Evolutionary conservation across 2,113 vertebrate genomes (phyloP), one percentile per base, ranked within the genome.

Genomic region (Alligator mississippiensis): DNA sequence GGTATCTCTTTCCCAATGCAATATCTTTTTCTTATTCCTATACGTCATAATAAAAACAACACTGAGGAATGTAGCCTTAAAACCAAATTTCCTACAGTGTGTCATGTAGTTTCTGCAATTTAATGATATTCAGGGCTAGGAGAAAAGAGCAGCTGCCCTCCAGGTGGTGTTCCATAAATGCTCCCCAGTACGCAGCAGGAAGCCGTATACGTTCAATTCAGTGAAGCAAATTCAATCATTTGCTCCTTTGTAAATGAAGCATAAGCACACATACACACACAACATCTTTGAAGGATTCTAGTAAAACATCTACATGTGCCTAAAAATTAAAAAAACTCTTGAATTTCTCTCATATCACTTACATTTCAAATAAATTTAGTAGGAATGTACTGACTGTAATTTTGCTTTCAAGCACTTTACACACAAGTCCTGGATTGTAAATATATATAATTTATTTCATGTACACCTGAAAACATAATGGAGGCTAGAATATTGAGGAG

Each of bases 91-190:
- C 97, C 84, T 85, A 77, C 90, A 93, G 87, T 72, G 24, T 95
- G 91, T 95, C 90, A 60, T 93, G 88, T 96, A 96, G 85, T 88
- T 95, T 90, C 85, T 81, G 90, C 93, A 90, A 92, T 93, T 93
- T 97, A 97, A 97, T 97, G 97, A 97, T 95, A 97, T 96, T 97
- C 97, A 97, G 95, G 92, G 80, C 92, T 80, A 78, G 77, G 77
- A 96, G 96, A 95, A 97, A 97, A 96, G 96, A 98, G 95, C 97
- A 97, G 93, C 95, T 97, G 96, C 96, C 92, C 93, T 95, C 94
- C 96, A 97, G 97, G 93, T 96, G 95, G 96, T 93, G 91, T 94
- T 96, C 96, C 96, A 95, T 95, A 97, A 97, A 96, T 63, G 88
- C 87, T 97, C 88, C 96, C 95, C 92, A 91, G 92, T 68, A 94